Evolutionary conservation across 2,113 vertebrate species (phyloP).

Genomic region (Carassius auratus): DNA sequence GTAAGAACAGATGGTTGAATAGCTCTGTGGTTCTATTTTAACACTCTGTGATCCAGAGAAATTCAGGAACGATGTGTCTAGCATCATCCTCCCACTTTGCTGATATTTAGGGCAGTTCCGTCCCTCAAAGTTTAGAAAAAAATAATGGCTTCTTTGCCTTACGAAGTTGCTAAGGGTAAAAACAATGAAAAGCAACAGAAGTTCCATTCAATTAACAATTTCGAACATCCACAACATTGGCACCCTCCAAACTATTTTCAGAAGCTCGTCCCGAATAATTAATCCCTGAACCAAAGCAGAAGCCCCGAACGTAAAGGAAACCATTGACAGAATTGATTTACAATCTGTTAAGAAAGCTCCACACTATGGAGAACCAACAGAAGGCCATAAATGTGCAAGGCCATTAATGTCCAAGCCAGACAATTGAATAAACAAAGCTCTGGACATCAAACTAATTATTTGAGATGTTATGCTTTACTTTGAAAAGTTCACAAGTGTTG

Average conservation of each 20-base stretch:
- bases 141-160: no score
- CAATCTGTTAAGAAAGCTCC: neutral
- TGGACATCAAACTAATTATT: slow-evolving; percentile 53
- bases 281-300: slow-evolving; percentile 45
- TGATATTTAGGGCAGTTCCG: slow-evolving; percentile 9
- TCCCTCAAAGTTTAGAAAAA: neutral
- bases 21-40: slow-evolving; percentile 31
- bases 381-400: slow-evolving; percentile 43
- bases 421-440: slow-evolving; percentile 49
- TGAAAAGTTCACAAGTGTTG: slow-evolving; percentile 49
- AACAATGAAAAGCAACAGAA: slow-evolving; percentile 34
- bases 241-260: slow-evolving; percentile 45
- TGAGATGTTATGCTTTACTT: slow-evolving; percentile 24
- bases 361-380: slow-evolving; percentile 29
- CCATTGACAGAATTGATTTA: slow-evolving; percentile 29
- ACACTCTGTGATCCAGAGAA: slow-evolving; percentile 15
- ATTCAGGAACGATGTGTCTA: slow-evolving; percentile 20
- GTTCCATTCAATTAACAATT: slow-evolving; percentile 16
- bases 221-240: slow-evolving; percentile 20
- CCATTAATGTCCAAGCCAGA: slow-evolving; percentile 39
- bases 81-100: slow-evolving; percentile 1
- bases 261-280: slow-evolving; percentile 49
- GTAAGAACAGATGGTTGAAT: slow-evolving; percentile 39
- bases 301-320: slow-evolving; percentile 24
- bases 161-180: neutral